Base-by-base conservation (phyloP, 2,113 vertebrate genomes). In the Sphyrna mokarran region DNA sequence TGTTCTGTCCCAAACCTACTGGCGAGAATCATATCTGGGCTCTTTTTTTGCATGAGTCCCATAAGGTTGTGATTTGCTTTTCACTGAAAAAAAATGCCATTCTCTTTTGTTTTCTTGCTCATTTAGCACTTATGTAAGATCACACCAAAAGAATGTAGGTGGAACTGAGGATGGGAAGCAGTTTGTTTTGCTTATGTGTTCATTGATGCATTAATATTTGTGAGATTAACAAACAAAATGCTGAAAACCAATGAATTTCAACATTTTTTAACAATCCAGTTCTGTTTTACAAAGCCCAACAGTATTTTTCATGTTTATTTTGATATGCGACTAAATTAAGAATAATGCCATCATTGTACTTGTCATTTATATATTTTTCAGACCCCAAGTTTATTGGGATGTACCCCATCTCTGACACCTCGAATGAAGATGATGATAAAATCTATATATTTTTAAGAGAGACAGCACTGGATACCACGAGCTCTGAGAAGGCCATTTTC, bases 391-490 rank as follows among this genome's bases (percentile, higher is more conserved):
- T 99, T 0, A 95, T 99, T 0, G 96, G 97, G 0, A 98, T 98
- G 96, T 98, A 97, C 2, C 97, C 97, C 96, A 97, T 99, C 96
- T 98, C 98, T 0, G 98, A 98, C 93, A 98, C 98, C 9, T 97
- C 97, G 97, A 98, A 98, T 78, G 96, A 97, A 0, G 98, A 98
- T 0, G 98, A 99, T 5, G 98, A 99, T 96, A 98, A 98, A 96
- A 97, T 98, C 54, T 98, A 98, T 97, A 96, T 98, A 96, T 99
- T 99, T 97, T 98, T 98, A 96, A 98, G 97, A 0, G 98, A 99
- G 97, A 97, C 96, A 0, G 98, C 98, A 1, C 96, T 97, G 96
- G 98, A 98, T 96, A 97, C 98, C 0, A 98, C 97, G 8, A 98
- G 98, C 96, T 98, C 98, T 97, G 98, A 98, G 96, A 96, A 96